These are phyloP conservation scores for Forbesichthys agassizii DNA, from an alignment of 2,113 vertebrate genomes.

Conservation along the genomic window DNA sequence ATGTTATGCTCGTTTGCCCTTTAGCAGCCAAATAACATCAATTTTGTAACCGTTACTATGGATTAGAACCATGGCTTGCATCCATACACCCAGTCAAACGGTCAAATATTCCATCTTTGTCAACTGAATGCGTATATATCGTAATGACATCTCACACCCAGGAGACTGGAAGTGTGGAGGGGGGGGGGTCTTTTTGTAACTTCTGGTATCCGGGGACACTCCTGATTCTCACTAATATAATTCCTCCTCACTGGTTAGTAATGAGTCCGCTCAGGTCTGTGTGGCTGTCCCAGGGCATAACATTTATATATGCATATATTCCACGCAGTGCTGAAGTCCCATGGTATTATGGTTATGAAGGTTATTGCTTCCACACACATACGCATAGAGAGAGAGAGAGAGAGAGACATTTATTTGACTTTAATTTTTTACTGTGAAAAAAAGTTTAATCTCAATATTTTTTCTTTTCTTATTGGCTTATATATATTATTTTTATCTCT, in stretches of 20 bases:
- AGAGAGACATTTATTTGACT: not conserved
- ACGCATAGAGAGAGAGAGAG: constrained; percentile 7
- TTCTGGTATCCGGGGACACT: not conserved
- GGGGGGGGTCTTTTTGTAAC: not conserved
- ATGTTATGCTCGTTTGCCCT: not conserved
- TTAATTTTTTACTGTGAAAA: too few species aligned
- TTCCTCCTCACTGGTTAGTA: not conserved
- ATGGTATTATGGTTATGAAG: not conserved
- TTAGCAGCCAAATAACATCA: not conserved
- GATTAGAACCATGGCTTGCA: not conserved
- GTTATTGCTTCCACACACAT: constrained; percentile 11
- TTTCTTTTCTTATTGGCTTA: too few species aligned
- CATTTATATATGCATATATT: not conserved
- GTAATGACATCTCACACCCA: too few species aligned
- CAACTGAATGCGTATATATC: not conserved
- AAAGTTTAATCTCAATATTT: too few species aligned
- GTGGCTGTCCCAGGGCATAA: not conserved
- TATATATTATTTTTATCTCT: too few species aligned
- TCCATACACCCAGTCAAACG: not conserved
- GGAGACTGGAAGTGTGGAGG: too few species aligned
- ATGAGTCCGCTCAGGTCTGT: not conserved
- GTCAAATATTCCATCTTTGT: not conserved
- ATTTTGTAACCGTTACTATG: not conserved
- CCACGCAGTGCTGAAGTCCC: not conserved
- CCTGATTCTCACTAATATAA: not conserved